phyloP scores from a whole-genome alignment of 92 coral and sea anemone genomes.

The Montipora capitata region DNA sequence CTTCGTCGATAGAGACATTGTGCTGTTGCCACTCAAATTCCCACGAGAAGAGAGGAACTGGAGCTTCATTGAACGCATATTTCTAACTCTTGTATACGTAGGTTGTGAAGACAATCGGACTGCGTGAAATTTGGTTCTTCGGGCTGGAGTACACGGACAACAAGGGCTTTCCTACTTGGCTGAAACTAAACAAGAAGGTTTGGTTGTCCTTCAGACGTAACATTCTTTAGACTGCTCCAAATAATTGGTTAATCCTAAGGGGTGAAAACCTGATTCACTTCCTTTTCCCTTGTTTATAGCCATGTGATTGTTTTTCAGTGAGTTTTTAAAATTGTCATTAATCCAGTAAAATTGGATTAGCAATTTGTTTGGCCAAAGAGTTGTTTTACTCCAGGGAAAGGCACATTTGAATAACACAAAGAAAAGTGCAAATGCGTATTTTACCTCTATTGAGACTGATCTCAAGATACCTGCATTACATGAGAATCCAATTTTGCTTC shows the following conservation, averaged over 20 bases:
- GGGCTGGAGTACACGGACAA: conserved; percentile 88
- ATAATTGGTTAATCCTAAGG: neutral
- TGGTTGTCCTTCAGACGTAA: neutral
- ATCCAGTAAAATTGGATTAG: no score
- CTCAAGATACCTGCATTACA: neutral
- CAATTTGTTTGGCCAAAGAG: neutral
- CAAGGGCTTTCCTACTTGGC: conserved; percentile 88
- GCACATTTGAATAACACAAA: neutral
- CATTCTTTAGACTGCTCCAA: no score
- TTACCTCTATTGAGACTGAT: neutral
- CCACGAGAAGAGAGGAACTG: neutral
- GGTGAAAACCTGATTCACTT: neutral
- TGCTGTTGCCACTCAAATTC: neutral
- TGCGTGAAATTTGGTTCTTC: conserved; percentile 98
- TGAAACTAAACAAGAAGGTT: conserved; percentile 95
- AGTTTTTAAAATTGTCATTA: no score
- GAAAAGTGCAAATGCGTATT: neutral
- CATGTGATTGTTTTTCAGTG: neutral
- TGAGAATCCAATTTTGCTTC: neutral
- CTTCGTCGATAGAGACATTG: neutral
- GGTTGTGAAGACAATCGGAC: conserved; percentile 97
- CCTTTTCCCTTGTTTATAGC: no score
- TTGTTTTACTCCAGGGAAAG: neutral
- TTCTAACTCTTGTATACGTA: conserved; percentile 2
- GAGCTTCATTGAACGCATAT: neutral